phyloP scores from a whole-genome alignment of 2,888 invertebrate genomes.

The Hymenopus coronatus region DNA sequence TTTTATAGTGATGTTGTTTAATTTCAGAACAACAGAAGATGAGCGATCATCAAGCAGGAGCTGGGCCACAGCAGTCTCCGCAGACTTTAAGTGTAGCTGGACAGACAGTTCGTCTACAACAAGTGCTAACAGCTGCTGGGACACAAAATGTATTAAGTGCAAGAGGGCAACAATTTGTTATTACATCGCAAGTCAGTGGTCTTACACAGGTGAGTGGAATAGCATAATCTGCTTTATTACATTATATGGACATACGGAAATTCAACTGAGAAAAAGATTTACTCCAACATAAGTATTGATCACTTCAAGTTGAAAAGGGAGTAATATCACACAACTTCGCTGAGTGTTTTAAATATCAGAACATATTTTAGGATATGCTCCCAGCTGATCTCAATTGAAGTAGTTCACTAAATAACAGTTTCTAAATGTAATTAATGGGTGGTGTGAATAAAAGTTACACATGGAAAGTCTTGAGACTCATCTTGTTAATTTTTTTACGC shows the following conservation, averaged over 20 bases:
- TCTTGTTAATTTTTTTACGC: no score
- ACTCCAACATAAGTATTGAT: no score
- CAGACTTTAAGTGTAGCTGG: conserved; percentile 40
- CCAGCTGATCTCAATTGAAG: no score
- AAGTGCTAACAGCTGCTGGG: conserved; percentile 44
- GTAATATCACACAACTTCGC: no score
- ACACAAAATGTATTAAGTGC: conserved; percentile 46
- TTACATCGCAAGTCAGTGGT: conserved; percentile 46
- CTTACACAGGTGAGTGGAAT: conserved; percentile 49
- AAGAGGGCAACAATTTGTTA: conserved; percentile 47
- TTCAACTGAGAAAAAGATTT: not conserved
- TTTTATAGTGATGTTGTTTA: not conserved
- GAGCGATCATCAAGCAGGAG: conserved; percentile 34
- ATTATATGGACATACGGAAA: no score
- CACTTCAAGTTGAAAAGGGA: no score
- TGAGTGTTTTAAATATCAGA: no score
- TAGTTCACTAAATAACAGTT: no score
- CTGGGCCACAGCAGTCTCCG: conserved; percentile 29
- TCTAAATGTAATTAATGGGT: no score
- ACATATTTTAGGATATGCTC: not conserved
- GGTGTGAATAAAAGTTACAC: no score
- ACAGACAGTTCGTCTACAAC: conserved; percentile 43
- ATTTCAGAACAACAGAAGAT: conserved; percentile 29
- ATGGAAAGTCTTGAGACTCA: no score
- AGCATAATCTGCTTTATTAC: not conserved